Evolutionary conservation across 1,140 invertebrate species (phyloP), one percentile per base, ranked within the genome.

Genomic region (Diabrotica virgifera): DNA sequence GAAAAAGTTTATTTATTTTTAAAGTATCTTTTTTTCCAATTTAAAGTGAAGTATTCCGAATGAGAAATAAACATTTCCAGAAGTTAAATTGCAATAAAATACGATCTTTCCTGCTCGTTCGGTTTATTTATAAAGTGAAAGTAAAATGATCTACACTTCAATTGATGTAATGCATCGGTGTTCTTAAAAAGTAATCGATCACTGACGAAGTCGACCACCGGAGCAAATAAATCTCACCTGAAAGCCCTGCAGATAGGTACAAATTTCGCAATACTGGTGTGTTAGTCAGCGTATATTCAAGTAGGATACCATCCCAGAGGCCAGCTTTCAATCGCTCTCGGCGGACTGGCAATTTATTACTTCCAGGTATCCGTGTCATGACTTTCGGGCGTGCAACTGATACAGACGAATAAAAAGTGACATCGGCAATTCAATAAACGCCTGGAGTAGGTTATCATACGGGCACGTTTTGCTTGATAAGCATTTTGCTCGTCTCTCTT

Each of bases 271-370:
- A 35, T 57, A 57, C 55, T 24, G 36, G 24, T 57, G 24, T 57
- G 24, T 57, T 57, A 37, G 53, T 55, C 53, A 55, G 55, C 55
- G 36, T 46, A 46, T 36, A 40, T 57, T 12, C 55, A 57, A 40
- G 55, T n/a, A 40, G 36, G 55, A 36, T 57, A 36, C 24, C 56
- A 51, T 68, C 69, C 64, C 66, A 52, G 61, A 63, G 63, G 62
- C 61, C 63, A 59, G 69, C 69, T 68, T 70, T 70, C 69, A 70
- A 70, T 70, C 66, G 69, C 62, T 68, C 69, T 70, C 69, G 37
- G 55, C 57, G 70, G 70, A 64, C 37, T 58, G 13, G 52, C 38
- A 60, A 71, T 71, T 71, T 71, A 71, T 71, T 71, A 67, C 70
- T 13, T 67, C 38, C 61, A 69, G 64, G 63, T 67, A 66, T 52